phyloP scores from a whole-genome alignment of 2,797 vertebrate genomes.

The Anguilla anguilla region DNA sequence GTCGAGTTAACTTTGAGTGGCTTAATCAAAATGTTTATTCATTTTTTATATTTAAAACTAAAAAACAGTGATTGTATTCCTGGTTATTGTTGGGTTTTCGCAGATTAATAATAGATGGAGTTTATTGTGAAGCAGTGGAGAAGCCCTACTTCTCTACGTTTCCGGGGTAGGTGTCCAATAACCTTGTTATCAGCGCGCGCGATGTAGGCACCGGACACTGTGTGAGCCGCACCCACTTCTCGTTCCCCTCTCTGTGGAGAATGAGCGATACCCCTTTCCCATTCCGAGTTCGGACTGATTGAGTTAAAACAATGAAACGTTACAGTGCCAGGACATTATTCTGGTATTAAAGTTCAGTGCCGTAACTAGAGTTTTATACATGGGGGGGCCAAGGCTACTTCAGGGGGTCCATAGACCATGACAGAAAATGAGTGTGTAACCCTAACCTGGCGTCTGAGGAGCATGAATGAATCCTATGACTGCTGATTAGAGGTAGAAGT shows the following conservation, averaged over 20 bases:
- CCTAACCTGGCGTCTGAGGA: no score
- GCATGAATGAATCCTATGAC: no score
- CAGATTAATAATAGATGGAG: not conserved
- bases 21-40: no score
- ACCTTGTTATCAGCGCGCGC: not conserved
- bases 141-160: not conserved
- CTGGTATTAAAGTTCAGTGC: not conserved
- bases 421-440: no score
- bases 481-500: no score
- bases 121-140: not conserved
- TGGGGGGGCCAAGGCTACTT: no score
- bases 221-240: not conserved
- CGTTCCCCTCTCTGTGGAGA: not conserved
- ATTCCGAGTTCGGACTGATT: not conserved
- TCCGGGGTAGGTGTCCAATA: not conserved
- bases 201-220: not conserved
- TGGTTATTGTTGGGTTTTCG: not conserved
- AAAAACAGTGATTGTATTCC: not conserved
- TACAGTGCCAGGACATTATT: not conserved
- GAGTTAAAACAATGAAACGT: not conserved
- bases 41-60: not conserved
- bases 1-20: not conserved
- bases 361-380: no score
- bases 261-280: not conserved
- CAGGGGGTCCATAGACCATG: no score